A percentile compares a stretch with the other conserved stretches of the same genome.
Evolutionary conservation across 2,113 vertebrate genomes (phyloP).

Genomic region (Natator depressus): DNA sequence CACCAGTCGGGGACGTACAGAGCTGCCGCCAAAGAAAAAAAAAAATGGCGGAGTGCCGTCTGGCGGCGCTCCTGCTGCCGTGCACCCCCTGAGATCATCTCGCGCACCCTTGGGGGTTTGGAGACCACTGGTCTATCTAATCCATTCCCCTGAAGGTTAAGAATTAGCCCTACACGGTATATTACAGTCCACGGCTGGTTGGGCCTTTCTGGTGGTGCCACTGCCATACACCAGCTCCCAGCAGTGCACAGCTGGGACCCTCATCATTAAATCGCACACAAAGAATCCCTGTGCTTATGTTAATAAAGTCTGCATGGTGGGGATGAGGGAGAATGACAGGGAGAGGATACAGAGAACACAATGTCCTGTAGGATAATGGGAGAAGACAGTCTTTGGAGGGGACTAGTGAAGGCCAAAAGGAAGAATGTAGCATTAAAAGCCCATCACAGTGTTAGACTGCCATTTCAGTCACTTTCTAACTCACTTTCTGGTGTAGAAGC

Average conservation of each 20-base stretch:
- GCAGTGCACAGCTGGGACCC: neutral
- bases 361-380: rapidly evolving
- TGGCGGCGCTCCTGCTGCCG: no score
- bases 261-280: neutral
- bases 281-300: neutral
- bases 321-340: neutral
- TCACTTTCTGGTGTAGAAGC: neutral
- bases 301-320: rapidly evolving
- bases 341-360: neutral
- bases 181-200: neutral
- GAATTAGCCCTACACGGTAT: neutral
- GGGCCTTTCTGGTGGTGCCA: rapidly evolving
- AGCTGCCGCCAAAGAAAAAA: no score
- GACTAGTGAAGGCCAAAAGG: neutral
- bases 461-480: neutral
- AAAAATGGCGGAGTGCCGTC: no score
- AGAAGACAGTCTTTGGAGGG: neutral
- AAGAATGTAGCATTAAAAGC: neutral
- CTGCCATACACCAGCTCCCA: neutral
- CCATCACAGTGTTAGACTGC: neutral
- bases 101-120: no score
- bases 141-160: neutral
- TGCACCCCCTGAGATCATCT: no score
- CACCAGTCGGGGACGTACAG: no score
- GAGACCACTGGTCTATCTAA: neutral